Evolutionary conservation across 2,113 vertebrate species (phyloP).

Genomic region (Tichodroma muraria): DNA sequence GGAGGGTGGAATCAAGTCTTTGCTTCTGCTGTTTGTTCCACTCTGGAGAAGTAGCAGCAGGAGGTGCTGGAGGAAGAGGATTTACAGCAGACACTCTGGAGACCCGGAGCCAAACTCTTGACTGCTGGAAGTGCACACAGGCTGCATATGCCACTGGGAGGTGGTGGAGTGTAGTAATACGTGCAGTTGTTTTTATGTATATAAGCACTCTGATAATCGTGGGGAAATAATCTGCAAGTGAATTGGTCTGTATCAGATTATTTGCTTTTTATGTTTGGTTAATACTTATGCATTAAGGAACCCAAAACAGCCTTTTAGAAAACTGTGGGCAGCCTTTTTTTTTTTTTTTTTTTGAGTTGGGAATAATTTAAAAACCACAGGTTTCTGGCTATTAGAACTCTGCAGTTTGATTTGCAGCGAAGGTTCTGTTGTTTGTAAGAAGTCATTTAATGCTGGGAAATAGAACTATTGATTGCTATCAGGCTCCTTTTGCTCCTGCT

Average conservation of each 20-base stretch:
- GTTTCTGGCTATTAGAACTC: not conserved
- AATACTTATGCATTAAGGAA: not conserved
- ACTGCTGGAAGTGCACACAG: conserved; percentile 15
- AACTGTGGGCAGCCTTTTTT: not conserved
- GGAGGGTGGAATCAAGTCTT: not conserved
- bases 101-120: conserved; percentile 23
- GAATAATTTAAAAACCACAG: not conserved
- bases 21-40: not conserved
- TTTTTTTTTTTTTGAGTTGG: not conserved
- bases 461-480: not conserved
- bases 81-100: conserved; percentile 26
- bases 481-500: not conserved
- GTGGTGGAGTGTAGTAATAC: conserved; percentile 35
- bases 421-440: not conserved
- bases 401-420: not conserved
- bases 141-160: conserved; percentile 24
- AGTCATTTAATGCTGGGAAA: not conserved
- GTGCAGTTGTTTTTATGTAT: not conserved
- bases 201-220: not conserved
- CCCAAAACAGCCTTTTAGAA: not conserved
- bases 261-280: not conserved
- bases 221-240: not conserved
- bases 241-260: not conserved
- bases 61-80: conserved; percentile 56
- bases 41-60: conserved; percentile 18